These are phyloP conservation scores for Psilopsiagon aymara DNA, from an alignment of 2,113 vertebrate species.

Conservation along the genomic window DNA sequence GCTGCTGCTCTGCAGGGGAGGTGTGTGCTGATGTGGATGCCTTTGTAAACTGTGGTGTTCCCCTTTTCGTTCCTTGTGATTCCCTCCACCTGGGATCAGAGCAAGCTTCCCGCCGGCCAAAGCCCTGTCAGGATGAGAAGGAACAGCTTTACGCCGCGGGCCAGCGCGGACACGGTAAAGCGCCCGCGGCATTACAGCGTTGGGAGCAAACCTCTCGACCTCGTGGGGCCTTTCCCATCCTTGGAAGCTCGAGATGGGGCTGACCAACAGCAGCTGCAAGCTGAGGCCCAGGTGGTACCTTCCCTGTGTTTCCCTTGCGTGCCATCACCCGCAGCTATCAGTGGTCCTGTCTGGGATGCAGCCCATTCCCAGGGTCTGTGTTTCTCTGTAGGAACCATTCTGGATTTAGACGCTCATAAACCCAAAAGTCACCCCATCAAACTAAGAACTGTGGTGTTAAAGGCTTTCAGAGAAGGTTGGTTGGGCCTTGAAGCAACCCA, in stretches of 20 bases:
- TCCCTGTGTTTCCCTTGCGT: conserved; percentile 3
- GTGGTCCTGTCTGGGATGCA: not conserved
- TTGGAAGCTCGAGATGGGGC: conserved; percentile 82
- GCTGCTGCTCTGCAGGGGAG: not conserved
- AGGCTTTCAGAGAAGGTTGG: not conserved
- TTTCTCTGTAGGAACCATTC: fast-evolving
- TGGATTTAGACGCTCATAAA: not conserved
- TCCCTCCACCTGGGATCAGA: conserved; percentile 82
- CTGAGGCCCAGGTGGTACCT: conserved; percentile 80
- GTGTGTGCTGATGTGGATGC: not conserved
- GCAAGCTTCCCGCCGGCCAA: conserved; percentile 75
- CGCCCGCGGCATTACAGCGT: conserved; percentile 92
- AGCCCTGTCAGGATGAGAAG: conserved; percentile 87
- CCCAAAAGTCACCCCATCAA: fast-evolving
- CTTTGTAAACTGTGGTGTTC: not conserved
- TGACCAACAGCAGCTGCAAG: conserved; percentile 84
- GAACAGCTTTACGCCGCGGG: conserved; percentile 95
- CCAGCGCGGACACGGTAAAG: conserved; percentile 88
- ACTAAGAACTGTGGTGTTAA: not conserved
- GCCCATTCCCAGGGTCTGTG: not conserved
- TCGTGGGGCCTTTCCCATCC: conserved; percentile 78
- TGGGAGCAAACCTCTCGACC: conserved; percentile 88
- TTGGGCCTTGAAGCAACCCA: not conserved
- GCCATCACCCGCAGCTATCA: fast-evolving
- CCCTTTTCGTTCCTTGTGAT: conserved; percentile 66